Evolutionary conservation across 2,113 vertebrate genomes (phyloP), one percentile per base, ranked within the genome.

Genomic region (Peromyscus leucopus): DNA sequence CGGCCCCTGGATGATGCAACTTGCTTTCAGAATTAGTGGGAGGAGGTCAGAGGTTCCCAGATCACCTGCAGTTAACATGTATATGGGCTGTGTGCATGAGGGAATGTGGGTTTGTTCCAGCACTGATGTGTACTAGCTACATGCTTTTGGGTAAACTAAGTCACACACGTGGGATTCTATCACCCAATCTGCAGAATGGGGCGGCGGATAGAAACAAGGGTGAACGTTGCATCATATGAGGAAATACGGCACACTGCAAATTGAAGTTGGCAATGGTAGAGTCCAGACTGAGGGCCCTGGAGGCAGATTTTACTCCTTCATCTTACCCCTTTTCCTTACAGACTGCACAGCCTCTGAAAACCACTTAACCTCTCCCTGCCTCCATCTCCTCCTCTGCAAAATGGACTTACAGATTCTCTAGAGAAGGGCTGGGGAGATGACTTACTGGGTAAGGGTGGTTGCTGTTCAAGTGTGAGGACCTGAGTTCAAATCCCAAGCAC

Each of bases 381-480:
- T 92, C n/a, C n/a, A 57, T 36, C 55, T 92, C 55, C 26, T 90
- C 46, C 71, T 76, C 94, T 82, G 17, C 90, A 97, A 84, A 76
- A 76, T 0, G n/a, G 11, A 88, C 87, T 55, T 17, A 67, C 74
- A 48, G 74, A 83, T 57, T 90, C 84, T 90, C 79, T 67, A 67
- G 69, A 51, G 84, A 24, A 46, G 5, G 63, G 31, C 82, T 46
- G 24, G 57, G 82, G 83, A 31, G 39, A 15, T 26, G 79, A n/a
- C 36, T 82, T 24, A n/a, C 12, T 26, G 55, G 26, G 39, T 67
- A 48, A 31, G 46, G 22, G n/a, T 42, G 59, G 39, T 12, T 48
- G 42, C 65, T 87, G 31, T 48, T 51, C 31, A 51, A 48, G 63
- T 31, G 4, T 31, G 65, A 87, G 63, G 65, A 36, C 61, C 19